A percentile compares a stretch with the other conserved stretches of the same genome.
Evolutionary conservation across 1,140 invertebrate genomes (phyloP).

Genomic region (Drosophila willistoni): DNA sequence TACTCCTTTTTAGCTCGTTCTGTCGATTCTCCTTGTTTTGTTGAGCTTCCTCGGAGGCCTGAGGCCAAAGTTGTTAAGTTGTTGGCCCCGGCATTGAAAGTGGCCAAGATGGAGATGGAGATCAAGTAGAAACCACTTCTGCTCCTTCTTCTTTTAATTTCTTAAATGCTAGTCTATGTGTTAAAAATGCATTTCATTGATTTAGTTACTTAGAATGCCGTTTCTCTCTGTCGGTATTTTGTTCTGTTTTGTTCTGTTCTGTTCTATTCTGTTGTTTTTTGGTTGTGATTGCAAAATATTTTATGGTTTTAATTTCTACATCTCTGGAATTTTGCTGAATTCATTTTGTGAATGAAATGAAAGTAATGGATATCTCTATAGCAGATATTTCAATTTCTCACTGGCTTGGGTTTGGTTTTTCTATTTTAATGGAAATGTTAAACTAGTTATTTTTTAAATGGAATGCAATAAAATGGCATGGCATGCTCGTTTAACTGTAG

Average conservation of each 20-base stretch:
- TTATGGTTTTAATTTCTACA: conserved; percentile 73
- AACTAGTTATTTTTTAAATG: neutral
- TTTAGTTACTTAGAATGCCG: conserved; percentile 46
- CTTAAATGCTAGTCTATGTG: conserved; percentile 46
- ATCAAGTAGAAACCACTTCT: conserved; percentile 11
- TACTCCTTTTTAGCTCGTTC: conserved; percentile 6
- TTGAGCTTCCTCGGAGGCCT: neutral
- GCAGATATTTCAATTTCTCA: neutral
- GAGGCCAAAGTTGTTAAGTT: conserved; percentile 49
- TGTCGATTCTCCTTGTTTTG: neutral
- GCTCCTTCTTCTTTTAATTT: conserved; percentile 35
- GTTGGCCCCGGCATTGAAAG: conserved; percentile 43
- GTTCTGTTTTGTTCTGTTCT: neutral
- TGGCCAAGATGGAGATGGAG: conserved; percentile 28
- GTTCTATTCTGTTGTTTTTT: conserved; percentile 36
- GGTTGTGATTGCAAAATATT: conserved; percentile 76
- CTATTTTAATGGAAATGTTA: neutral
- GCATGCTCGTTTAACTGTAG: neutral
- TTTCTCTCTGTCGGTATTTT: conserved; percentile 50
- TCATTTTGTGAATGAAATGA: conserved; percentile 3
- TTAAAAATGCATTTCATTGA: conserved; percentile 25
- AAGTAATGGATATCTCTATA: neutral
- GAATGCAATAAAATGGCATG: neutral
- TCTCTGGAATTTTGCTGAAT: conserved; percentile 2
- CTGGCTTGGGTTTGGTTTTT: neutral